Percentiles rank a stretch among this genome's conserved stretches.
Conservation (phyloP, 2,888 invertebrate genomes). For the Cephus rjabovi region DNA sequence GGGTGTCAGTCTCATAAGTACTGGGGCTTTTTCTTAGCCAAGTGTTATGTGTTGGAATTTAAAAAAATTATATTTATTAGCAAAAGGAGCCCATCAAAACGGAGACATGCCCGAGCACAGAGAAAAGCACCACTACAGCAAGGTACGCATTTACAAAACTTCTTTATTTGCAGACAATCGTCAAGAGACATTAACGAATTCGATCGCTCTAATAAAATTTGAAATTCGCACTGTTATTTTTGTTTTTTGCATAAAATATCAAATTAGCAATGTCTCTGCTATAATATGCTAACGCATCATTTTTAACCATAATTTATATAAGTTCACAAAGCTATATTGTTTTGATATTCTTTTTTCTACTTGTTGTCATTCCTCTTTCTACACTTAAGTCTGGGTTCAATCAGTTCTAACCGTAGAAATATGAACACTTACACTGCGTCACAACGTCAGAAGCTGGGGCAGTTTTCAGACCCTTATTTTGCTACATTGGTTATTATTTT, state of each 20-base stretch:
- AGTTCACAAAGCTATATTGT: background rate
- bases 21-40: background rate
- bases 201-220: background rate
- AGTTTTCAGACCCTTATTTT: background rate
- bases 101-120: conserved; percentile 78
- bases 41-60: background rate
- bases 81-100: conserved; percentile 78
- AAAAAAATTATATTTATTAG: conserved; percentile 57
- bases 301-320: background rate
- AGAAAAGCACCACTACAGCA: conserved; percentile 81
- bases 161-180: background rate
- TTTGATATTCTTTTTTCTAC: background rate
- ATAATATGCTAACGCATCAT: background rate
- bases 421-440: background rate
- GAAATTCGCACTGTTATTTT: background rate
- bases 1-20: background rate
- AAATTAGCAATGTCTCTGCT: background rate
- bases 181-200: background rate
- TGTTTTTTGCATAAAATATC: background rate
- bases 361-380: background rate
- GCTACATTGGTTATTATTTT: background rate
- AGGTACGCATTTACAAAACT: conserved; percentile 69
- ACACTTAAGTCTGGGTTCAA: background rate
- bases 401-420: background rate
- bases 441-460: background rate